Evolutionary conservation across 2,888 invertebrate genomes (phyloP), one percentile per base, ranked within the genome.

Genomic region (Watsonalla cultraria): DNA sequence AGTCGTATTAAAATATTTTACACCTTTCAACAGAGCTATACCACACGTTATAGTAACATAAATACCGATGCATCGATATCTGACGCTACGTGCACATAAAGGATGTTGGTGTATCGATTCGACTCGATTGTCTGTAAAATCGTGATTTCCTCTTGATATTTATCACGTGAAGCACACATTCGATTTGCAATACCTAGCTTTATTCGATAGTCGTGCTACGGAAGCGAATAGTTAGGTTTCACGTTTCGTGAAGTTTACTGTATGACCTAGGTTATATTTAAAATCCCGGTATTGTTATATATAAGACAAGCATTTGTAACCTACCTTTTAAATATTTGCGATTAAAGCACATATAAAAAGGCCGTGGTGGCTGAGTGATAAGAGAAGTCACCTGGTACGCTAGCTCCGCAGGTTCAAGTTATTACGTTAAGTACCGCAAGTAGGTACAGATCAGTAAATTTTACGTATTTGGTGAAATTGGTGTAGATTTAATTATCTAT

Each of bases 111-210:
- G 59, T 76, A 78, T 78, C 73, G 67, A 80, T 80, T 80, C 70
- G 76, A 64, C 59, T 68, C 74, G 77, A 73, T 74, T 72, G 73
- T 76, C 73, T 71, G 70, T 68, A 64, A 63, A 68, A 65, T 75
- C 80, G 81, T 80, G 81, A 77, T 77, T 78, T 80, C 80, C 80
- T 76, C 68, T 72, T 68, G 71, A 61, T 63, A 64, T 64, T 64
- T 57, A 63, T 66, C 68, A 62, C 72, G 64, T 56, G 64, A 65
- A 72, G 72, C 65, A 66, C 65, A 65, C 66, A 56, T 69, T 70
- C 63, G 65, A 64, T 70, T 71, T 70, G 65, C 64, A 62, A 49
- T 49, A 49, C 49, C 15, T 65, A 64, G 55, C 61, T 49, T 61
- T 60, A 61, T 66, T 56, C 57, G 58, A 57, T 55, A 54, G 54